Evolutionary conservation across 1,140 invertebrate species (phyloP).

Genomic region (Battus philenor): DNA sequence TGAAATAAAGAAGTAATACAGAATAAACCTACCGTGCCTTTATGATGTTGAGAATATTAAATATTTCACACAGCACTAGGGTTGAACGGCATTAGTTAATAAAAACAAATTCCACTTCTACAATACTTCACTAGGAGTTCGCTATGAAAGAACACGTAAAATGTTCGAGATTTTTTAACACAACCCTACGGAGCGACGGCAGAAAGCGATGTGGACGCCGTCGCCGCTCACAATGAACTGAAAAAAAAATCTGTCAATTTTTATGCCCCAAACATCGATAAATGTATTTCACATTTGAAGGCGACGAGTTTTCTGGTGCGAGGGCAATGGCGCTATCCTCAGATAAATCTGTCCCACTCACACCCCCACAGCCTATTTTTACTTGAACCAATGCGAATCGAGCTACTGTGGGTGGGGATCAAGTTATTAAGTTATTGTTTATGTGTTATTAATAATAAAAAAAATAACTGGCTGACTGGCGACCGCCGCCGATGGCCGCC

Average conservation of each 20-base stretch:
- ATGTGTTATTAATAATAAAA: constrained; percentile 71
- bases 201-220: constrained; percentile 31
- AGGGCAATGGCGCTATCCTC: constrained; percentile 27
- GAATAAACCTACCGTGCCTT: constrained; percentile 8
- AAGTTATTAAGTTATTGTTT: constrained; percentile 73
- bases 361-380: constrained; percentile 70
- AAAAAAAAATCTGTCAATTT: constrained; percentile 74
- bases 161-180: constrained; percentile 37
- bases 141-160: constrained; percentile 27
- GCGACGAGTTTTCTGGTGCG: constrained; percentile 56
- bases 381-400: constrained; percentile 57
- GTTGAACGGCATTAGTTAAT: constrained; percentile 27
- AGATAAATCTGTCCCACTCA: constrained; percentile 47
- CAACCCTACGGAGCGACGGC: constrained; percentile 43
- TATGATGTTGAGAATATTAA: constrained; percentile 11
- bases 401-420: constrained; percentile 61
- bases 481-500: constrained; percentile 33
- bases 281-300: constrained; percentile 69
- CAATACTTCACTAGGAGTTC: constrained; percentile 23
- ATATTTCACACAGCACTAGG: constrained; percentile 22
- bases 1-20: neutral
- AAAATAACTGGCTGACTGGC: constrained; percentile 56
- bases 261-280: constrained; percentile 73
- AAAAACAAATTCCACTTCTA: constrained; percentile 33
- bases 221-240: constrained; percentile 57